A percentile compares a stretch with the other conserved stretches of the same genome.
Evolutionary conservation across 2,888 invertebrate genomes (phyloP).

Genomic region (Nomada flava): DNA sequence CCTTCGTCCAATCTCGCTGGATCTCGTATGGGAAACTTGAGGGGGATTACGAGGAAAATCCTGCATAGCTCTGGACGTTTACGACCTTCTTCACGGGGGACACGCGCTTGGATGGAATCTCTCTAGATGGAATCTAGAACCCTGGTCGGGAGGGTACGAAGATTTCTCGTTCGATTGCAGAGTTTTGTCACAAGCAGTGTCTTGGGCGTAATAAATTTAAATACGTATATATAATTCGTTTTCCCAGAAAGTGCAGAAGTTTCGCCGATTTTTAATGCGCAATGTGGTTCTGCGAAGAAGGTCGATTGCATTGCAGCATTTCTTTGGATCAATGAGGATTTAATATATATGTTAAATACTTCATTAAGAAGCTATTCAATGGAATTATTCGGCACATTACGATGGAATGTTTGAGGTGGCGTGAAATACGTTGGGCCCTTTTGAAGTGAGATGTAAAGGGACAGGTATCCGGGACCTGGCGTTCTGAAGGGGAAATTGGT

Average conservation of each 20-base stretch:
- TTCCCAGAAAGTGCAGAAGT: no score
- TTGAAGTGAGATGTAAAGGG: constrained; percentile 24
- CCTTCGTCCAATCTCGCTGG: constrained; percentile 53
- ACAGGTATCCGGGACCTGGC: constrained; percentile 49
- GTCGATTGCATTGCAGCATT: no score
- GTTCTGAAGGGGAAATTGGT: constrained; percentile 46
- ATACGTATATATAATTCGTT: constrained; percentile 14
- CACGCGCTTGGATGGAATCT: no score
- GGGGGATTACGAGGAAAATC: constrained; percentile 42
- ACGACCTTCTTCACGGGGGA: constrained; percentile 62
- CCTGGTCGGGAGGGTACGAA: constrained; percentile 9
- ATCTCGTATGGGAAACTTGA: constrained; percentile 51
- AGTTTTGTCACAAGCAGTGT: background rate
- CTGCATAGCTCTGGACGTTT: constrained; percentile 46
- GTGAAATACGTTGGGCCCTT: background rate
- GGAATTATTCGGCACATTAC: no score
- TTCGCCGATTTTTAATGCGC: background rate
- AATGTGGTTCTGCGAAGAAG: background rate
- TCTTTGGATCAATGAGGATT: no score
- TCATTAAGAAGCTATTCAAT: no score
- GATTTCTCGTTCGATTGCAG: constrained; percentile 40
- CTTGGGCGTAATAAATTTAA: constrained; percentile 22
- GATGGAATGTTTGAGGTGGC: background rate
- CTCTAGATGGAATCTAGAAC: constrained; percentile 63
- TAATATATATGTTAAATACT: no score